phyloP scores from a whole-genome alignment of 2,888 invertebrate species.

The Rhodophaea formosa region DNA sequence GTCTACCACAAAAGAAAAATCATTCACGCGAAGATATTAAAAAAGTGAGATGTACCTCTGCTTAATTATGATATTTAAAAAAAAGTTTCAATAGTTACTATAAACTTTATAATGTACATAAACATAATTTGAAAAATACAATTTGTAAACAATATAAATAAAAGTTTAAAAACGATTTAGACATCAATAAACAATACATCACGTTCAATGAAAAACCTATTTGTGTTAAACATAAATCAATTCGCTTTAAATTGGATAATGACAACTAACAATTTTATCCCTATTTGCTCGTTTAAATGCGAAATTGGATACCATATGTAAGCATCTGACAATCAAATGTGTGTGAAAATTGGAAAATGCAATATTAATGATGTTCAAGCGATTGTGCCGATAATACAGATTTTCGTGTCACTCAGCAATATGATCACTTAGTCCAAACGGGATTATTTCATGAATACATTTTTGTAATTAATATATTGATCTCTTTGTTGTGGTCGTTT shows the following conservation, averaged over 20 bases:
- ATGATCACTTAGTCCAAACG: neutral
- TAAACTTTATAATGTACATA: too few species aligned
- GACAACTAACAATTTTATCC: conserved; percentile 12
- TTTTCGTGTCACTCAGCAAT: neutral
- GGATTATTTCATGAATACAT: neutral
- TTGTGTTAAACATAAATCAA: conserved; percentile 18
- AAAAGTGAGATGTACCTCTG: too few species aligned
- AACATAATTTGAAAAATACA: too few species aligned
- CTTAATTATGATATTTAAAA: too few species aligned
- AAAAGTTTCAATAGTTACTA: too few species aligned
- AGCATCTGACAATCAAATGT: conserved; percentile 15
- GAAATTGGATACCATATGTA: conserved; percentile 9
- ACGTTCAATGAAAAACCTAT: neutral
- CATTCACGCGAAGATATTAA: too few species aligned
- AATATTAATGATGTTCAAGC: conserved; percentile 11
- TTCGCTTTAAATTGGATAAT: conserved; percentile 12
- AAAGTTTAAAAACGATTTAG: neutral
- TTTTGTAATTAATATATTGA: neutral
- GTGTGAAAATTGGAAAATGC: conserved; percentile 14
- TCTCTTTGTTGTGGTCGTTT: conserved; percentile 5
- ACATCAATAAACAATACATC: neutral
- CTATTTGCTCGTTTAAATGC: conserved; percentile 7
- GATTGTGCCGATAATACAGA: conserved; percentile 6
- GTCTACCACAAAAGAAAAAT: too few species aligned
- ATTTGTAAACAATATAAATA: too few species aligned